These are phyloP conservation scores for Seira sanloemensis DNA, from an alignment of 2,888 invertebrate genomes.

Conservation along the genomic window DNA sequence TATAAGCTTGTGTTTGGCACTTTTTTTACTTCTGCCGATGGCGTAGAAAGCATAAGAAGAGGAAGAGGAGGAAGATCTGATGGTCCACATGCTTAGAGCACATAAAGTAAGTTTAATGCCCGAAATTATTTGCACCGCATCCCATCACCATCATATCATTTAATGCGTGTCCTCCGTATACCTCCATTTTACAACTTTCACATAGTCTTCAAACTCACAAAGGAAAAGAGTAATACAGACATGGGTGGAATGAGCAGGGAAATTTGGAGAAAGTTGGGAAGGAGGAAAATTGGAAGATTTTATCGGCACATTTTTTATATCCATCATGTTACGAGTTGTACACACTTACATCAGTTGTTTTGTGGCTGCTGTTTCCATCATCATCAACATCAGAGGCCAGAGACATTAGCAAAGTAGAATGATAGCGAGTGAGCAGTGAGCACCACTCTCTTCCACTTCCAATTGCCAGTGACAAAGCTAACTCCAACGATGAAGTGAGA, in stretches of 20 bases:
- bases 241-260: background rate
- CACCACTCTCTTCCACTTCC: background rate
- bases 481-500: background rate
- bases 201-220: background rate
- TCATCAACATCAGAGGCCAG: background rate
- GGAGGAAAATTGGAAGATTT: slow-evolving; percentile 62
- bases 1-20: background rate
- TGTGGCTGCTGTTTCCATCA: slow-evolving; percentile 33
- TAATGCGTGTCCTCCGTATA: slow-evolving; percentile 2
- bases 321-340: slow-evolving; percentile 10
- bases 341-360: slow-evolving; percentile 28
- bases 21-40: background rate
- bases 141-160: slow-evolving; percentile 29
- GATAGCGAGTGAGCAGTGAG: background rate
- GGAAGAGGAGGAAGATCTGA: slow-evolving; percentile 15
- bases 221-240: slow-evolving; percentile 28
- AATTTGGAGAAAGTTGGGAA: slow-evolving; percentile 19
- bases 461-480: background rate
- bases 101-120: slow-evolving; percentile 63
- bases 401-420: background rate
- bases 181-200: slow-evolving; percentile 6
- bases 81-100: slow-evolving; percentile 45
- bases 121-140: slow-evolving; percentile 57
- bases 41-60: background rate
- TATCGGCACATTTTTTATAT: slow-evolving; percentile 59